phyloP scores from a whole-genome alignment of 2,797 vertebrate species.

The Pachyuromys duprasi region DNA sequence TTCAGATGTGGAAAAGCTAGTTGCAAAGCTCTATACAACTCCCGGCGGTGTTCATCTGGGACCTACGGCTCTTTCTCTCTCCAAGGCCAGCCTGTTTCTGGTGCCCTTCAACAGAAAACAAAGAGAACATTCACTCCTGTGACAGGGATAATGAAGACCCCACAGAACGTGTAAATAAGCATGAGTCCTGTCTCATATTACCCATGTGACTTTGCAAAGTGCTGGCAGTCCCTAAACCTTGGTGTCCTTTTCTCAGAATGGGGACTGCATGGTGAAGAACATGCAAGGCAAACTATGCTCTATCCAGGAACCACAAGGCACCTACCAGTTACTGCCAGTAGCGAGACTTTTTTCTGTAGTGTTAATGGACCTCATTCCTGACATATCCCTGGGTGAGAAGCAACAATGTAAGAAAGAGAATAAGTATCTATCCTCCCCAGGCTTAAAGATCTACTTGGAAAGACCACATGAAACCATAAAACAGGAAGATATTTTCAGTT shows the following conservation, averaged over 20 bases:
- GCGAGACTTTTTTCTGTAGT: not conserved
- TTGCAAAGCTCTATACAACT: not conserved
- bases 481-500: not conserved
- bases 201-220: not conserved
- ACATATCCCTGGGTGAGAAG: not conserved
- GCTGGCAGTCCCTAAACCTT: not conserved
- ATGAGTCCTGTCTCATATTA: not conserved
- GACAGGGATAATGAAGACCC: not conserved
- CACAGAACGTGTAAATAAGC: not conserved
- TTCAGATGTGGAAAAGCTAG: not conserved
- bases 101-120: not conserved
- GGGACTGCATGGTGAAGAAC: not conserved
- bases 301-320: not conserved
- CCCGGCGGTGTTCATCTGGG: not conserved
- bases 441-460: conserved; percentile 57
- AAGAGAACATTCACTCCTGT: not conserved
- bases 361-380: not conserved
- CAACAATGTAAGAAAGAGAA: not conserved
- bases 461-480: not conserved
- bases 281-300: not conserved
- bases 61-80: not conserved
- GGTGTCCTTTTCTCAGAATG: not conserved
- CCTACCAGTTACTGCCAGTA: not conserved
- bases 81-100: not conserved
- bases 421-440: not conserved